Base-by-base conservation (phyloP, 2,113 vertebrate species). In the Neodontobutis hainanensis region DNA sequence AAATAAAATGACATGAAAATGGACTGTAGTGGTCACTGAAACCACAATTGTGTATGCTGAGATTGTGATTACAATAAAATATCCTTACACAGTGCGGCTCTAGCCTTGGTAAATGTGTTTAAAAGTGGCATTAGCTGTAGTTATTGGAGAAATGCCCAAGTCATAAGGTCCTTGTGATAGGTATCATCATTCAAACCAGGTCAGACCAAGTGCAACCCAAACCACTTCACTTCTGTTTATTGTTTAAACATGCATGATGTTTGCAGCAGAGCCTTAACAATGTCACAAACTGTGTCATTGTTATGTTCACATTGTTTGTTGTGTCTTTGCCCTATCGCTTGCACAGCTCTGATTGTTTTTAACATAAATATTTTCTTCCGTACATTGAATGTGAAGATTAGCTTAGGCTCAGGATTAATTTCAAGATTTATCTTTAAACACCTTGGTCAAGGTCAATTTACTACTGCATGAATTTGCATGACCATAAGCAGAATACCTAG, bases 401-500 rank as follows among this genome's bases (percentile, higher is more conserved):
- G 15, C 12, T 11, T 16, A 15, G 19, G 35, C 19, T 7, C 46
- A 27, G 42, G 40, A 43, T 16, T 45, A 14, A 1, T 15, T 3
- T 56, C 0, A 4, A 12, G 55, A 14, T 61, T 3, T 52, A 60
- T 48, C 50, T 38, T 51, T 27, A 51, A 15, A 0, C 8, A 11
- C 55, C 15, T 2, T 7, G 9, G 44, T 58, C 51, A 69, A 63
- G 50, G 78, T 75, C 45, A 62, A 6, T 40, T 8, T 44, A 43
- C 38, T 60, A 6, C 5, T 46, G 11, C 60, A 36, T 74, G n/a
- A 47, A 7, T 9, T 32, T 50, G 34, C 7, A n/a, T 59, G 46
- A 34, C 34, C 36, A 73, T 14, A 61, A n/a, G 43, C 8, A 47
- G 71, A 49, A 52, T 81, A 84, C 75, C 85, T 85, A 84, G 68